Evolutionary conservation across 1,140 invertebrate species (phyloP), one percentile per base, ranked within the genome.

Genomic region (Drosophila dunni): DNA sequence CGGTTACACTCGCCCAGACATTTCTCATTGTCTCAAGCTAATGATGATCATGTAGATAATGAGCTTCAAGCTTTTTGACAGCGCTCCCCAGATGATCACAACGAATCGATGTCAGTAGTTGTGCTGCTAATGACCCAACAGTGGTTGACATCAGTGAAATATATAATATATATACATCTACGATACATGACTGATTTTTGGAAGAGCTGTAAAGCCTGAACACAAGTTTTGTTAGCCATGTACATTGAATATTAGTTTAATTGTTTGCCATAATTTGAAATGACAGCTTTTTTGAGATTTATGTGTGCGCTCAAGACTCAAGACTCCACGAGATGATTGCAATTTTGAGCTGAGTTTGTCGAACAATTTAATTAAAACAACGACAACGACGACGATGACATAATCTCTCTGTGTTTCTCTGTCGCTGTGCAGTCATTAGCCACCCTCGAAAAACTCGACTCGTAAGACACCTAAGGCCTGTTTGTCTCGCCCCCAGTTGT

Each of bases 341-440:
- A 68, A 29, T 53, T 54, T 44, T 40, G 33, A 44, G 46, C 38
- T 40, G 33, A 44, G 46, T 48, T 63, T 75, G 42, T 42, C 48
- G 56, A 73, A 79, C 77, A 89, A 83, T 89, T 86, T 86, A 86
- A 86, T 86, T 86, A 86, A 86, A 83, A 63, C 84, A 73, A 79
- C 67, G 48, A 53, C 69, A 44, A 42, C 11, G 36, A 36, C 15
- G 42, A 51, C 62, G 82, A 86, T 86, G 83, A 86, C 82, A 86
- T 86, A 86, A 86, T 88, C 24, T 29, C 24, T 29, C 24, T 29
- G 4, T 29, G 24, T 29, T 6, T 29, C 24, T 29, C 24, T 29
- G 24, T 29, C 24, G 33, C 42, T 48, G 9, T 53, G 17, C 20
- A 60, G 64, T 74, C 71, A 74, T 74, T 74, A 75, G 72, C 78